phyloP scores from a whole-genome alignment of 2,113 vertebrate genomes.

The Scytalopus superciliaris region DNA sequence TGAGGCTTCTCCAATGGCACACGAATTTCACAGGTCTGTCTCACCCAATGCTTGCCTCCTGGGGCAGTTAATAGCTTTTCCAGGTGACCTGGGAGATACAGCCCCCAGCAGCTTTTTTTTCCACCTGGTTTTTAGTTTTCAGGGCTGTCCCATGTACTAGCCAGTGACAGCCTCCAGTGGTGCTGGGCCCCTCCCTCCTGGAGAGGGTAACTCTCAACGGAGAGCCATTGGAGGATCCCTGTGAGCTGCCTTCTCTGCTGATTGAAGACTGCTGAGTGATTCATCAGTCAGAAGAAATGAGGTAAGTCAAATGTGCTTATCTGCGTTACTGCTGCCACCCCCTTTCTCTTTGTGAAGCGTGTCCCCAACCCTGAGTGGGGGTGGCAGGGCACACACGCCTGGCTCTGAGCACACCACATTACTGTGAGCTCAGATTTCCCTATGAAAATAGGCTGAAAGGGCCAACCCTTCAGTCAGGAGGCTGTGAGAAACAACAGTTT shows the following conservation, averaged over 20 bases:
- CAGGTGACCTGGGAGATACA: background rate
- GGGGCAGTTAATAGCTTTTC: background rate
- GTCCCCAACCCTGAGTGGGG: background rate
- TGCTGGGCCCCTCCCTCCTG: background rate
- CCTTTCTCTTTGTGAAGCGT: background rate
- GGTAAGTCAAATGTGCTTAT: background rate
- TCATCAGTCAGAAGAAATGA: background rate
- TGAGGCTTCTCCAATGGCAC: background rate
- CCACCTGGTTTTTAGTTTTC: background rate
- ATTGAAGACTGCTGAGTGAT: background rate
- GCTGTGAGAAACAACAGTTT: background rate
- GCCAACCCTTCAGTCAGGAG: background rate
- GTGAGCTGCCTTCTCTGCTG: background rate
- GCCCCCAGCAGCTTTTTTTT: background rate
- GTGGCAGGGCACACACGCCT: background rate
- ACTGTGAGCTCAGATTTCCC: background rate
- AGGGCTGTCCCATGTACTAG: background rate
- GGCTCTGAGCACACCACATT: rapidly evolving
- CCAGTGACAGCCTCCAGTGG: background rate
- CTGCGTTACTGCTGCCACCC: background rate
- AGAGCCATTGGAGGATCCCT: background rate
- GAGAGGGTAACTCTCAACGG: background rate
- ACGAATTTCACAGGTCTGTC: background rate
- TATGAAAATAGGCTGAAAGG: slow-evolving; percentile 19
- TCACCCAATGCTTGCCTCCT: background rate